Evolutionary conservation across 2,797 vertebrate species (phyloP), one percentile per base, ranked within the genome.

Genomic region (Sebastes vulpes): DNA sequence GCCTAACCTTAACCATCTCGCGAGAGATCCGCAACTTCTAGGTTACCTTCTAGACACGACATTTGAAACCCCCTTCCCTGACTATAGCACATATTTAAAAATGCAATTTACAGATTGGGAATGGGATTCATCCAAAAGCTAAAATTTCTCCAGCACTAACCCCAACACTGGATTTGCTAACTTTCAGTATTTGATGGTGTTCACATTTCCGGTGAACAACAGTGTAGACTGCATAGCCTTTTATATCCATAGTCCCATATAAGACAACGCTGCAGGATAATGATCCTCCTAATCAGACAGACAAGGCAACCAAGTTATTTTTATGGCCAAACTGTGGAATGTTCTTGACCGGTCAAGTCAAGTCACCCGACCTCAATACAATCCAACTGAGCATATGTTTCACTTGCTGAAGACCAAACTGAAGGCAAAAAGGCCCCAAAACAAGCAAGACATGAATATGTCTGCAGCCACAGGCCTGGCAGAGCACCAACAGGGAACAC

Each of bases 341-440:
- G 42, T 56, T 68, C 21, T 60, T 75, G 81, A 85, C 64, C 29
- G 67, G 81, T 76, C 60, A 69, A 87, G 42, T 79, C 70, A 71
- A 42, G 73, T 92, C 85, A 83, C 82, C 84, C 89, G 80, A 92
- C 84, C 66, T 70, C 69, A 77, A 38, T 73, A 85, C 83, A 90
- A 88, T 81, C 88, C 85, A 91, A 89, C 56, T 60, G 69, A 85
- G 88, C 91, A 89, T 90, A 83, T 91, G 85, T 84, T 92, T 74
- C 69, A 79, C 78, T 84, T 70, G 67, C 90, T 73, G 60, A 72
- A 77, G 88, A 84, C 79, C 79, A 92, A 84, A 86, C 77, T 91
- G 85, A 82, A 77, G 72, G 86, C 86, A 82, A 86, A 83, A 83
- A 79, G 65, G 71, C 77, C 68, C 70, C 75, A 67, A 82, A 92